Evolutionary conservation across 2,797 vertebrate genomes (phyloP).

Genomic region (Hirundo rustica): DNA sequence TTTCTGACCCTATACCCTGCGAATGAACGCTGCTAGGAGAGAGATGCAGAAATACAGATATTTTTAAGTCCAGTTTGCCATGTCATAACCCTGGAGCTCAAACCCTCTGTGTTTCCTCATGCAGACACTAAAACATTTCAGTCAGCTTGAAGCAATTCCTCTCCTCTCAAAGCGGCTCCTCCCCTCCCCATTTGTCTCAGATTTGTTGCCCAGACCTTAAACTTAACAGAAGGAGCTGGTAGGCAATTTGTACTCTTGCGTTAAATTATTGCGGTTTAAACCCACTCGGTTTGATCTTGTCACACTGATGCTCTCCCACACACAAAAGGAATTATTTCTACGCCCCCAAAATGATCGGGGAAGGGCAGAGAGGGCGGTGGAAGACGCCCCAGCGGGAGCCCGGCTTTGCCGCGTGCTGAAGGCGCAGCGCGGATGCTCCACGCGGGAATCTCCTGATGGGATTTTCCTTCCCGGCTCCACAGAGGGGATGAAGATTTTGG

Average conservation of each 20-base stretch:
- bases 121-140: background rate
- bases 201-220: background rate
- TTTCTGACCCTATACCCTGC: background rate
- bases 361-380: background rate
- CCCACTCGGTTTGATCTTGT: background rate
- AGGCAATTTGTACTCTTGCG: background rate
- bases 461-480: background rate
- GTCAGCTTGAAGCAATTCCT: background rate
- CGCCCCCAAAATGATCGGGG: background rate
- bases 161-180: background rate
- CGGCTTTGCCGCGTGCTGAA: background rate
- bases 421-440: rapidly evolving
- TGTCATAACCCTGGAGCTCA: background rate
- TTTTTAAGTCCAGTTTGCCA: background rate
- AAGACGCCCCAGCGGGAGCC: background rate
- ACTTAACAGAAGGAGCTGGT: background rate
- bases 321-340: background rate
- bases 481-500: background rate
- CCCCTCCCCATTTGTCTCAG: background rate
- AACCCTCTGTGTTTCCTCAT: background rate
- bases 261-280: background rate
- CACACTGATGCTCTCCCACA: background rate
- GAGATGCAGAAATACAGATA: background rate
- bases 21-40: background rate
- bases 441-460: background rate